Conservation (phyloP, 2,888 invertebrate species). For the Nomada fucata region DNA sequence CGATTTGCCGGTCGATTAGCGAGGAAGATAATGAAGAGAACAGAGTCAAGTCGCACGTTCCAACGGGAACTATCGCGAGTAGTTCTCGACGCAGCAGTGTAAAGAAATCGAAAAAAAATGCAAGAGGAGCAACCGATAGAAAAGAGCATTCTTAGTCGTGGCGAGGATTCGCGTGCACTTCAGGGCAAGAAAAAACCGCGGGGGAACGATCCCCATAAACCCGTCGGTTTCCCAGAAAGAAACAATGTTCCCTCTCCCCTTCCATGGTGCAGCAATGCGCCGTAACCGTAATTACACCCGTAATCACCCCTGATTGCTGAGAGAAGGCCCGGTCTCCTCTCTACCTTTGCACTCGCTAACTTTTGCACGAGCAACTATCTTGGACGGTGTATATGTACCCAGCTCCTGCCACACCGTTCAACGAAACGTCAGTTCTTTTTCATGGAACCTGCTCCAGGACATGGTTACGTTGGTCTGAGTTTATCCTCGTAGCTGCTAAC, state of each 20-base stretch:
- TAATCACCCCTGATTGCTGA: slow-evolving; percentile 77
- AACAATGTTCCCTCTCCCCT: slow-evolving; percentile 73
- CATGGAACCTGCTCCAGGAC: background rate
- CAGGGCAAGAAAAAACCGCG: slow-evolving; percentile 62
- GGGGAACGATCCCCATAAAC: slow-evolving; percentile 72
- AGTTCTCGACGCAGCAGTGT: no score
- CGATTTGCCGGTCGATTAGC: no score
- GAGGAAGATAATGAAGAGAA: background rate
- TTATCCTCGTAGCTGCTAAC: background rate
- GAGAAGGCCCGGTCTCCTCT: slow-evolving; percentile 56
- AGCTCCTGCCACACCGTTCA: slow-evolving; percentile 19
- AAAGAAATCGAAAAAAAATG: background rate
- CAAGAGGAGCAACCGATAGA: slow-evolving; percentile 5
- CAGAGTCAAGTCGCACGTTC: background rate
- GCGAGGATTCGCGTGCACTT: slow-evolving; percentile 42
- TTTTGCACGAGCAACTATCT: slow-evolving; percentile 42
- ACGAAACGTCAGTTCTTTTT: background rate
- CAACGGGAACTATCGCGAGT: slow-evolving; percentile 13
- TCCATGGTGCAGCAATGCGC: slow-evolving; percentile 72
- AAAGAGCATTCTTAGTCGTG: slow-evolving; percentile 25
- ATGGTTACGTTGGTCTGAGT: background rate
- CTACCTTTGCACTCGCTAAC: slow-evolving; percentile 52
- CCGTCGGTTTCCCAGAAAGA: slow-evolving; percentile 77
- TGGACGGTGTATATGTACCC: background rate
- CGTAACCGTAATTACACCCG: slow-evolving; percentile 79